Evolutionary conservation across 1,140 invertebrate species (phyloP).

Genomic region (Hirudo medicinalis): DNA sequence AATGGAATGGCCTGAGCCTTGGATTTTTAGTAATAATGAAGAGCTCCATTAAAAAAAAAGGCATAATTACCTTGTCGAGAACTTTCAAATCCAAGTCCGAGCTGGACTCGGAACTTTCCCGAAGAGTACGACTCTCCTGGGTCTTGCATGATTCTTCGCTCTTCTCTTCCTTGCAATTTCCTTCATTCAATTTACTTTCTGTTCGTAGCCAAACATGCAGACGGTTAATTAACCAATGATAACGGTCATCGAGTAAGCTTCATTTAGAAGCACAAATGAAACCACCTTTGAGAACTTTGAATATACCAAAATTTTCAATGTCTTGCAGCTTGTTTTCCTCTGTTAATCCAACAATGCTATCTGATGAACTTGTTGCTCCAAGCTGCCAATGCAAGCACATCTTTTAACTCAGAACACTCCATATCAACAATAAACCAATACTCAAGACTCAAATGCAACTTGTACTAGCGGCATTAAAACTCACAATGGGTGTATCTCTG

Average conservation of each 20-base stretch:
- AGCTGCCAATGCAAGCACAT: not conserved
- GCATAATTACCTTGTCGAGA: not conserved
- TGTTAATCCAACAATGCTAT: not conserved
- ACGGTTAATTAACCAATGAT: no score
- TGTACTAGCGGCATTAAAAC: no score
- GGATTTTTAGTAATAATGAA: no score
- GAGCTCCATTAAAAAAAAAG: no score
- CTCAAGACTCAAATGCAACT: no score
- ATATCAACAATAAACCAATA: no score
- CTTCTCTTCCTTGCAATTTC: conserved; percentile 17
- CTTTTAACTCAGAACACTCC: not conserved
- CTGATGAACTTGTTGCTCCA: conserved; percentile 6
- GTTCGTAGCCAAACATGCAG: conserved; percentile 14
- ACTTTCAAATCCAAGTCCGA: conserved; percentile 4
- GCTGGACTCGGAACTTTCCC: not conserved
- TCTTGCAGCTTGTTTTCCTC: conserved; percentile 21
- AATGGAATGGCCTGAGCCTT: no score
- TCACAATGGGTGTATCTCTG: conserved; percentile 4
- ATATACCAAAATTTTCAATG: conserved; percentile 24
- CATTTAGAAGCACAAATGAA: no score
- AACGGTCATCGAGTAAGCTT: no score
- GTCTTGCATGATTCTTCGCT: no score
- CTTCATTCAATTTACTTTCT: conserved; percentile 24
- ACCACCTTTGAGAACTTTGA: conserved; percentile 19
- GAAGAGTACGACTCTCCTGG: no score